Conservation (phyloP, 2,113 vertebrate genomes). For the Lipotes vexillifer region DNA sequence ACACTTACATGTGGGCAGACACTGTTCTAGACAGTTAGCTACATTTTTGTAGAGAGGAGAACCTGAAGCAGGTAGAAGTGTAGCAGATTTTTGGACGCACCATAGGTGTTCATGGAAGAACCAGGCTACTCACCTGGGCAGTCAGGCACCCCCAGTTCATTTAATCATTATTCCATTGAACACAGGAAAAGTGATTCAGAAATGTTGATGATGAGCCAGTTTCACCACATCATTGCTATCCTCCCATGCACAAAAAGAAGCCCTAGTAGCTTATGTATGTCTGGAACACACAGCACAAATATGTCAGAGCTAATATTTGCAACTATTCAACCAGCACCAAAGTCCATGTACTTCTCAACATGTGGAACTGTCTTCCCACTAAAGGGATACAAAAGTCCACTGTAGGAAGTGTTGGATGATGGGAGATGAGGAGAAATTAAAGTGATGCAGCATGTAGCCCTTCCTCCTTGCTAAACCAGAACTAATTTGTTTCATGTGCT, state of each 20-base stretch:
- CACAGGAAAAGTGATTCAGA: background rate
- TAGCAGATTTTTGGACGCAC: background rate
- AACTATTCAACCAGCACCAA: background rate
- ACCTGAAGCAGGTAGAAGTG: background rate
- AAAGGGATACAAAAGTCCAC: background rate
- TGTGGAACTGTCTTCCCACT: background rate
- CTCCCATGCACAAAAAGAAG: background rate
- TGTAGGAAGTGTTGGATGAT: background rate
- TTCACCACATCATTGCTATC: background rate
- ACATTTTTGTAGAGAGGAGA: background rate
- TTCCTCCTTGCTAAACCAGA: background rate
- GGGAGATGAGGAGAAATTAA: background rate
- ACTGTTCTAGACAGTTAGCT: background rate
- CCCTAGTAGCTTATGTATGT: accelerated
- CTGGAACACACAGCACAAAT: background rate
- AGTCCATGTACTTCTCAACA: background rate
- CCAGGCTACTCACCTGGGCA: background rate
- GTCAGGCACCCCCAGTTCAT: accelerated
- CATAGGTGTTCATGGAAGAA: background rate
- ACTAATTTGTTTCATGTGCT: background rate
- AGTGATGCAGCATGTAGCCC: background rate
- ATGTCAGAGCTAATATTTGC: background rate
- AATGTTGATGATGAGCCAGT: background rate
- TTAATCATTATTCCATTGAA: background rate
- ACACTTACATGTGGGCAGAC: background rate